A percentile compares a stretch with the other conserved stretches of the same genome.
Evolutionary conservation across 2,888 invertebrate species (phyloP).

Genomic region (Malthinus seriepunctatus): DNA sequence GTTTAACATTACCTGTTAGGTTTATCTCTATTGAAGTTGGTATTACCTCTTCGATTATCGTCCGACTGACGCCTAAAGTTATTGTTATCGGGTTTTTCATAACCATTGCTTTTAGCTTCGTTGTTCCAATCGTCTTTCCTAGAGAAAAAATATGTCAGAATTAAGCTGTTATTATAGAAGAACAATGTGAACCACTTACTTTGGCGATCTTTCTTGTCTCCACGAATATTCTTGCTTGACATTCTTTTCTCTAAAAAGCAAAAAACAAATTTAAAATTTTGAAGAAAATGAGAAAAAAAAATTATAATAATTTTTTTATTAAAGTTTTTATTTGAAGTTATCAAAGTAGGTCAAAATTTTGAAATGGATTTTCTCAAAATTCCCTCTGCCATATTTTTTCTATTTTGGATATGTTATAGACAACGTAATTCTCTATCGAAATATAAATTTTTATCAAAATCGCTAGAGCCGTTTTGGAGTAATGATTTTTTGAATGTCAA

Average conservation of each 20-base stretch:
- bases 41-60: too few species aligned
- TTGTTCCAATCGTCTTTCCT: slow-evolving; percentile 4
- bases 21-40: too few species aligned
- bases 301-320: neutral
- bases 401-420: too few species aligned
- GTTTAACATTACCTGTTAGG: too few species aligned
- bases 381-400: too few species aligned
- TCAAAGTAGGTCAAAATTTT: neutral
- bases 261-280: too few species aligned
- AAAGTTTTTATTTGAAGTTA: neutral
- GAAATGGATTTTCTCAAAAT: too few species aligned
- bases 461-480: too few species aligned
- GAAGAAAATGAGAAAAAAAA: neutral
- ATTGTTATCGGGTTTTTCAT: slow-evolving; percentile 5
- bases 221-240: slow-evolving; percentile 6
- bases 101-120: slow-evolving; percentile 1
- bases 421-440: too few species aligned
- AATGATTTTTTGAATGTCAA: too few species aligned
- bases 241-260: neutral
- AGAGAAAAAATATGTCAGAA: neutral
- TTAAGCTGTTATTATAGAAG: neutral
- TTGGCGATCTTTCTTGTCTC: slow-evolving; percentile 26
- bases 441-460: too few species aligned
- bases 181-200: slow-evolving; percentile 16
- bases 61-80: too few species aligned